Evolutionary conservation across 2,888 invertebrate species (phyloP), one percentile per base, ranked within the genome.

Genomic region (Leucophora obtusa): DNA sequence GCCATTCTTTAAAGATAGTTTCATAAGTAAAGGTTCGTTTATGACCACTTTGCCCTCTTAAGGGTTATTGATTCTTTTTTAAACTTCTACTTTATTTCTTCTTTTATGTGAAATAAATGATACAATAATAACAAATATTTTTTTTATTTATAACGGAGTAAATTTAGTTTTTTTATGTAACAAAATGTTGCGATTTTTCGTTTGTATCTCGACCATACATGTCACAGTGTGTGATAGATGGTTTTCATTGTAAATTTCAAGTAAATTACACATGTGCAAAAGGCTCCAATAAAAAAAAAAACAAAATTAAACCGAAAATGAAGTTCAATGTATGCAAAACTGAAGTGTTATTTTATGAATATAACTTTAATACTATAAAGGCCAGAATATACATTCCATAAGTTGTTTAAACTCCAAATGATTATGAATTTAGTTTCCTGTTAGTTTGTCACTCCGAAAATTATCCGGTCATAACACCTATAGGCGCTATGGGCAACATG

Each of bases 231-330:
- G 60, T 84, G 84, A 83, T 84, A 84, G 86, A 87, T 87, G 84
- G 86, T 86, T 86, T 87, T 86, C 87, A 85, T 85, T 86, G 83
- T 85, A 84, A 85, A 86, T 87, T 87, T 87, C 85, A 85, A 86
- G 86, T 86, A 87, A 87, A 87, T 87, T 87, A 87, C 87, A 82
- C 66, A 76, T 76, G 62, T 72, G 72, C 53, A 43, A 74, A 59
- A 62, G 43, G n/a, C 5, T 60, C 6, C n/a, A 47, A 18, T 11
- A 43, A 53, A 10, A 43, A 53, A 10, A 21, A 53, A 53, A 38
- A 65, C 15, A 14, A 14, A 28, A 28, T 38, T 17, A 28, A 62
- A 62, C 3, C 11, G 28, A 62, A 62, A 62, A 51, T 73, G 24
- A 76, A 81, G 81, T 70, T 81, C 73, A 77, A 51, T 58, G 53